These are phyloP conservation scores for Cephalotes varians DNA, from an alignment of 2,888 invertebrate genomes.

Conservation along the genomic window DNA sequence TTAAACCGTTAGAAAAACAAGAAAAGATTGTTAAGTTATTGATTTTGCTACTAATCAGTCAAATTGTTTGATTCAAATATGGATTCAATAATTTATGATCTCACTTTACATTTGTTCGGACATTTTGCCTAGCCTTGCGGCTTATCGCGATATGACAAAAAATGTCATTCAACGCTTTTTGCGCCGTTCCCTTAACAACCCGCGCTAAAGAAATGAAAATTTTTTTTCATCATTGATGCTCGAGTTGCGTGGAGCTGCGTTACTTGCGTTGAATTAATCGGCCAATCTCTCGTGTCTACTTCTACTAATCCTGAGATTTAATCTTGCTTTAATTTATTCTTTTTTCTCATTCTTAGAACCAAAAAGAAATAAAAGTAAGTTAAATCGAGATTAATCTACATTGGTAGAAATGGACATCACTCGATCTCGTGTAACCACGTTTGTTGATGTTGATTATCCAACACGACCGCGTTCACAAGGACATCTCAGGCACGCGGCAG, in stretches of 20 bases:
- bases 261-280: conserved; percentile 1
- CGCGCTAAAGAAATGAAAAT: conserved; percentile 18
- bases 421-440: neutral
- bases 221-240: conserved; percentile 7
- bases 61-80: neutral
- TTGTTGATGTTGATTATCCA: neutral
- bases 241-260: conserved; percentile 7
- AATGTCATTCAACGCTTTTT: conserved; percentile 28
- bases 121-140: neutral
- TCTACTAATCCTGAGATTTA: no score
- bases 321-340: no score
- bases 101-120: neutral
- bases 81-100: neutral
- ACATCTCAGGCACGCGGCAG: neutral
- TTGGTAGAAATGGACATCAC: no score
- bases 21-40: neutral
- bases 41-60: neutral
- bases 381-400: no score
- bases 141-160: conserved; percentile 4
- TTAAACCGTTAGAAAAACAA: neutral
- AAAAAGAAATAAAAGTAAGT: no score
- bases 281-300: conserved; percentile 9
- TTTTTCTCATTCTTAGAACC: no score
- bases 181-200: neutral
- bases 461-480: neutral